phyloP scores from a whole-genome alignment of 1,140 invertebrate genomes.

The Drusus annulatus region DNA sequence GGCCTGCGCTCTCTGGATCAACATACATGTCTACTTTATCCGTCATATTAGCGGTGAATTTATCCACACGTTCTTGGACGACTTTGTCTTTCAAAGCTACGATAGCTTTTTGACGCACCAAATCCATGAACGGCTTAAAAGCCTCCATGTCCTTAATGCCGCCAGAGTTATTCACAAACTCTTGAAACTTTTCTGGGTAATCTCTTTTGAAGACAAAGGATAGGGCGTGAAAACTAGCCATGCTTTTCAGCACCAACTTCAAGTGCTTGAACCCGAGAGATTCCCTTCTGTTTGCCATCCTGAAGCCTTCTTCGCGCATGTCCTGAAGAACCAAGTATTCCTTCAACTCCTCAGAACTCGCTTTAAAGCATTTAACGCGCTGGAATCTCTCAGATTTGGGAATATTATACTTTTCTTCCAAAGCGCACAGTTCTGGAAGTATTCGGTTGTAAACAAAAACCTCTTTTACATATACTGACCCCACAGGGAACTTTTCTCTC shows the following conservation, averaged over 20 bases:
- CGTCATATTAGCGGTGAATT: slow-evolving; percentile 33
- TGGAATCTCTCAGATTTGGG: slow-evolving; percentile 59
- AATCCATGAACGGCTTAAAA: background rate
- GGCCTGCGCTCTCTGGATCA: slow-evolving; percentile 57
- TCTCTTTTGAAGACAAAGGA: slow-evolving; percentile 69
- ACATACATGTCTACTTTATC: too few relatives aligned
- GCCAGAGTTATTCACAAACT: background rate
- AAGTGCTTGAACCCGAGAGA: slow-evolving; percentile 67
- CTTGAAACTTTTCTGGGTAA: slow-evolving; percentile 61
- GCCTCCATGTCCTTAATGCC: background rate
- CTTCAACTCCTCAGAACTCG: slow-evolving; percentile 61
- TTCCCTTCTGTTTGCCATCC: slow-evolving; percentile 66
- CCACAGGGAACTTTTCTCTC: slow-evolving; percentile 17
- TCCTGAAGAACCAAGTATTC: slow-evolving; percentile 73
- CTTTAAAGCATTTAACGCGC: slow-evolving; percentile 65
- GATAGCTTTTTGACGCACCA: slow-evolving; percentile 14
- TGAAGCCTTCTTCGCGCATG: slow-evolving; percentile 65
- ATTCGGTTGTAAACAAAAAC: slow-evolving; percentile 62
- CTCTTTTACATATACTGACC: slow-evolving; percentile 59
- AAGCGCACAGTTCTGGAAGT: slow-evolving; percentile 62
- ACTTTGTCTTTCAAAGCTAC: background rate
- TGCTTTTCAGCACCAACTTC: slow-evolving; percentile 65
- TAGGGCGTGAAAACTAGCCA: slow-evolving; percentile 73
- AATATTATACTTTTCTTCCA: slow-evolving; percentile 62
- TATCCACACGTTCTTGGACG: slow-evolving; percentile 46